Evolutionary conservation across 1,140 invertebrate species (phyloP).

Genomic region (Leptoteleia sp.): DNA sequence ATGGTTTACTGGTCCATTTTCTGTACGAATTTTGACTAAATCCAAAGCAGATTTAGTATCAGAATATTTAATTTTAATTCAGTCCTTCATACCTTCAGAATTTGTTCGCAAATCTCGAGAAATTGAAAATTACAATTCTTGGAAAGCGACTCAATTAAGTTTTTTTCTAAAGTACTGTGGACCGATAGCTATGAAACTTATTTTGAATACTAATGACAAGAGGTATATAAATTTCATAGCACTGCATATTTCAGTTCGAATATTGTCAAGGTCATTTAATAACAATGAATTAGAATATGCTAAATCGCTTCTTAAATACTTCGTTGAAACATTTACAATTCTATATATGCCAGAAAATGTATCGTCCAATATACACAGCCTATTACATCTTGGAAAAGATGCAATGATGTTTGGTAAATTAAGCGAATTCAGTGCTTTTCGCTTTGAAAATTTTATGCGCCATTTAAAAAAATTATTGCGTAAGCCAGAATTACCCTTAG

Average conservation of each 20-base stretch:
- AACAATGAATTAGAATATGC: background rate
- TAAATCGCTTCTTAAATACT: conserved; percentile 6
- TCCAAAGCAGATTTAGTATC: conserved; percentile 10
- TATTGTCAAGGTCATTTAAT: background rate
- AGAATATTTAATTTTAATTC: background rate
- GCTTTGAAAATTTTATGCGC: conserved; percentile 25
- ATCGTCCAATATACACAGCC: conserved; percentile 25
- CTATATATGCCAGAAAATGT: conserved; percentile 11
- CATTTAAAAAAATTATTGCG: conserved; percentile 20
- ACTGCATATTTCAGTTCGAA: conserved; percentile 16
- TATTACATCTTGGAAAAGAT: conserved; percentile 21
- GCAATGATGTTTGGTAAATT: background rate
- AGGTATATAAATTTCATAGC: conserved; percentile 6
- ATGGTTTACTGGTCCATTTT: conserved; percentile 6
- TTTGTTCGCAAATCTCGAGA: conserved; percentile 15
- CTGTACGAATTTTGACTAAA: background rate
- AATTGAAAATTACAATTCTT: background rate
- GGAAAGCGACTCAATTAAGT: conserved; percentile 21
- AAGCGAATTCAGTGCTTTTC: conserved; percentile 15
- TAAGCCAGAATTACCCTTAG: conserved; percentile 16
- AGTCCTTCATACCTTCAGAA: background rate
- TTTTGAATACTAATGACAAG: background rate
- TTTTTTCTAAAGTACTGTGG: conserved; percentile 26
- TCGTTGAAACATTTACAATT: background rate
- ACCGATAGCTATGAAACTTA: conserved; percentile 11